Conservation (phyloP, 1,140 invertebrate genomes). For the Copidosoma floridanum region DNA sequence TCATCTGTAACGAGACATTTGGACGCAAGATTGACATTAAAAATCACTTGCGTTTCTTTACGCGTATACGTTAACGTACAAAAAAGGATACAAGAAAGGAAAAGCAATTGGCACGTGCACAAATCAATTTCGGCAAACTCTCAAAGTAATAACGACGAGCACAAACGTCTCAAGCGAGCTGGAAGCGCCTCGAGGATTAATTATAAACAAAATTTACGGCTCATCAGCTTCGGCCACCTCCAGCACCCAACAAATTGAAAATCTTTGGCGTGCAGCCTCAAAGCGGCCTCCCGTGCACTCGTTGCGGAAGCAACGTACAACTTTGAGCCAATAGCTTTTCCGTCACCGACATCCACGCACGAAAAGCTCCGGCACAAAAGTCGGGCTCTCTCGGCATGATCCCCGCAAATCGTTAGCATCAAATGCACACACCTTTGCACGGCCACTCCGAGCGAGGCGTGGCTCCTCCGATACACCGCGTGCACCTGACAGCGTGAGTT, state of each 20-base stretch:
- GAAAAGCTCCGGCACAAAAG: background rate
- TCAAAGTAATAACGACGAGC: too few species aligned
- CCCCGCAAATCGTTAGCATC: background rate
- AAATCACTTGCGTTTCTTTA: too few species aligned
- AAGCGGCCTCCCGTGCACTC: background rate
- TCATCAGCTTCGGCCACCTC: conserved; percentile 2
- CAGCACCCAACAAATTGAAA: conserved; percentile 17
- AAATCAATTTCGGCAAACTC: too few species aligned
- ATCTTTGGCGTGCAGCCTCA: background rate
- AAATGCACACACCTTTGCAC: background rate
- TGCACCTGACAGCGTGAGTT: conserved; percentile 1
- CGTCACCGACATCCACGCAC: background rate
- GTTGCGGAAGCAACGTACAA: too few species aligned
- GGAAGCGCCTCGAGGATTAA: background rate
- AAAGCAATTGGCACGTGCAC: too few species aligned
- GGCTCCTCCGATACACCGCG: background rate
- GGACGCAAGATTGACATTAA: too few species aligned
- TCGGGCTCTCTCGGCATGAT: conserved; percentile 11
- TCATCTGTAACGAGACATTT: too few species aligned
- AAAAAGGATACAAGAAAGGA: too few species aligned
- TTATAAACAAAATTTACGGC: conserved; percentile 17
- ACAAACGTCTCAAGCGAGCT: too few species aligned
- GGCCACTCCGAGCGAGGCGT: conserved; percentile 3
- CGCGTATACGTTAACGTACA: too few species aligned
- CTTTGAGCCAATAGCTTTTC: background rate